Base-by-base conservation (phyloP, 2,797 vertebrate genomes). In the Cossypha caffra region DNA sequence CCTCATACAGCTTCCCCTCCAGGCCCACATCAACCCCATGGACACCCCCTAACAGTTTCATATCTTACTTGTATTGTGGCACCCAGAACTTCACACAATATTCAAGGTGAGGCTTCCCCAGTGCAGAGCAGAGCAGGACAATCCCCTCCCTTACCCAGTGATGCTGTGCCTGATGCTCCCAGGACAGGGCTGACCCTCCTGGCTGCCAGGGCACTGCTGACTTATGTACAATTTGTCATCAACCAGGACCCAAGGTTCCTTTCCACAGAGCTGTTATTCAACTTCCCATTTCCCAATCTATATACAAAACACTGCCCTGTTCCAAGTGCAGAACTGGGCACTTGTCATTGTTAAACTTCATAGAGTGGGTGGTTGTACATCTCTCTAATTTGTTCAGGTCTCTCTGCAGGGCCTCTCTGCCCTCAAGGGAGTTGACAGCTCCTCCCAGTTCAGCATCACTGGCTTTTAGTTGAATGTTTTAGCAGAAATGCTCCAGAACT, bases 61-160 rank as follows among this genome's bases (percentile, higher is more conserved):
- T 4, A 3, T 8, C 48, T 25, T 61, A 47, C 33, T 33, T 8
- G 12, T 4, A 14, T 1, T 40, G 33, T 25, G 33, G 1, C 7
- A 11, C 25, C 25, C 25, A 31, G 20, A 68, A 10, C 40, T 31
- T 40, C 20, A 1, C 16, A 1, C 25, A 68, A 0, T 0, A 68
- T 1, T 76, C 4, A 0, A 25, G 11, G 11, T 33, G 40, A 76
- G 40, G 54, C 16, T 0, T 0, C 11, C 63, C 14, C 63, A 76
- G 28, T 0, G 0, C 54, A 68, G 25, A 61, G 55, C 55, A 40
- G 19, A 61, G 19, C 3, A 0, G 83, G 40, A 54, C 20, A 25
- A 47, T 40, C 3, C 31, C 29, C 25, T 68, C 16, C 33, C 18
- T 38, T 38, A 16, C 24, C 54, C 0, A 0, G 38, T 51, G 71